phyloP scores from a whole-genome alignment of 1,140 invertebrate species.

The Pogonomyrmex californicus region DNA sequence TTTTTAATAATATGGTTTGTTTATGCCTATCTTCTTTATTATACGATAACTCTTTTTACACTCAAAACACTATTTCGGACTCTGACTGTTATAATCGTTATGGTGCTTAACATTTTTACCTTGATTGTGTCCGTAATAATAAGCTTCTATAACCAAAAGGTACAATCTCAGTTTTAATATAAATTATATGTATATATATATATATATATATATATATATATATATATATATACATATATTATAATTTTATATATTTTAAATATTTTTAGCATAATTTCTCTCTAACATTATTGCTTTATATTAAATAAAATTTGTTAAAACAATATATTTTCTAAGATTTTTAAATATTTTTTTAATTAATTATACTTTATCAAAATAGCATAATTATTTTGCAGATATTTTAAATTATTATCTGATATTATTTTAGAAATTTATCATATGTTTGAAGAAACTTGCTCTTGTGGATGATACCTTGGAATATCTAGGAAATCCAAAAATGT shows the following conservation, averaged over 20 bases:
- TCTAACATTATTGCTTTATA: no score
- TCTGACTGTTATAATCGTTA: not conserved
- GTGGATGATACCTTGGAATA: slow-evolving; percentile 21
- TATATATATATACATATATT: no score
- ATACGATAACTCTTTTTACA: not conserved
- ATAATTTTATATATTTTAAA: not conserved
- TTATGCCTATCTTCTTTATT: not conserved
- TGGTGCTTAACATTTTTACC: not conserved
- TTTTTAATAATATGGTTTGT: not conserved
- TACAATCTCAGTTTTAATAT: not conserved
- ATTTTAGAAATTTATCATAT: slow-evolving; percentile 20
- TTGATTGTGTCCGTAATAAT: not conserved
- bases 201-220: not conserved
- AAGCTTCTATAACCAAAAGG: not conserved
- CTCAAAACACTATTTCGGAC: not conserved
- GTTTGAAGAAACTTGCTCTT: not conserved
- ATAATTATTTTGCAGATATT: not conserved
- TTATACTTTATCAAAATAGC: not conserved
- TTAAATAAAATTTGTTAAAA: not conserved
- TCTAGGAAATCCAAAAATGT: not conserved
- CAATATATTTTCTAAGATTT: not conserved
- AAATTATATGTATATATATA: not conserved
- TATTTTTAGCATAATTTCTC: no score
- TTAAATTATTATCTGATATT: not conserved
- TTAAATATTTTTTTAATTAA: not conserved